A percentile compares a stretch with the other conserved stretches of the same genome.
phyloP scores from a whole-genome alignment of 2,888 invertebrate species.

The Isoperla grammatica region DNA sequence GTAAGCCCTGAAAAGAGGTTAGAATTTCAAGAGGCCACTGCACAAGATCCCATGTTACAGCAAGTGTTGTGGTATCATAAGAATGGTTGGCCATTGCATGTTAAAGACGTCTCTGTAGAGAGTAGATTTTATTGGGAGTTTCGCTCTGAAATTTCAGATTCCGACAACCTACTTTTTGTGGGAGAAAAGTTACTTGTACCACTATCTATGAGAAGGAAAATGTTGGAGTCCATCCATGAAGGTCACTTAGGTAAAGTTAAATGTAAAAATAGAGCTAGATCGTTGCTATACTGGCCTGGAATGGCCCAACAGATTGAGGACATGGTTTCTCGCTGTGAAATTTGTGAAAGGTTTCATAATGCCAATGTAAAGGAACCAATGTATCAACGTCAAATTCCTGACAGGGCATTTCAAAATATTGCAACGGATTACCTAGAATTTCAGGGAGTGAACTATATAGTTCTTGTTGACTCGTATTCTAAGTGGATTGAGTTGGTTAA shows the following conservation, averaged over 20 bases:
- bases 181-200: conserved; percentile 1
- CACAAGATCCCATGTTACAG: neutral
- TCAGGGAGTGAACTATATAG: no score
- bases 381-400: no score
- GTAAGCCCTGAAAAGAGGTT: no score
- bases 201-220: neutral
- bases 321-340: conserved; percentile 7
- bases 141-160: neutral
- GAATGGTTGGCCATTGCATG: conserved; percentile 11
- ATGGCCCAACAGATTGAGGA: conserved; percentile 10
- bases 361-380: conserved; percentile 31
- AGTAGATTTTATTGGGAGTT: neutral
- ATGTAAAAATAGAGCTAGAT: conserved; percentile 8
- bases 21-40: no score
- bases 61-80: neutral
- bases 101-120: neutral
- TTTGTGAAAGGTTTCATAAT: conserved; percentile 15
- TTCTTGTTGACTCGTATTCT: no score
- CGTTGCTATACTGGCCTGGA: conserved; percentile 9
- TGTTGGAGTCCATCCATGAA: conserved; percentile 9
- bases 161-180: neutral
- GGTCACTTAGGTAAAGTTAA: conserved; percentile 15
- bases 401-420: no score
- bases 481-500: no score
- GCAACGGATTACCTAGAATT: no score